Base-by-base conservation (phyloP, 2,797 vertebrate genomes). In the Diceros bicornis region DNA sequence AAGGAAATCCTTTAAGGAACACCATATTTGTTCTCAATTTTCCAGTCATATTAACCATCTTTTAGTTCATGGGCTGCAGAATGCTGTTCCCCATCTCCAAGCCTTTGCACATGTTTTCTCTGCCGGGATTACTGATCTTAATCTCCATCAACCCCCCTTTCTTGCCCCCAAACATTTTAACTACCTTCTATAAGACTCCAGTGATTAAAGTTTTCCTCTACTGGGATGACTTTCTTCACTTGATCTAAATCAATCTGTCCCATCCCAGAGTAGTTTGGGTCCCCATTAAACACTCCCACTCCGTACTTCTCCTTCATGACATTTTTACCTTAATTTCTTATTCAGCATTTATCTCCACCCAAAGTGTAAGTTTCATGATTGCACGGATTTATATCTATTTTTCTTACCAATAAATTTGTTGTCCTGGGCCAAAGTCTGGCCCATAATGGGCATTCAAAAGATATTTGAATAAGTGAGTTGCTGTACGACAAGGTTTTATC, bases 271-370 rank as follows among this genome's bases (percentile, higher is more conserved):
- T 47, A 79, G 23, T 64, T 89, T 52, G 37, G 50, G 8, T 79
- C 41, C 32, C 66, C 29, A 11, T 34, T 50, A 34, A 18, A 47
- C 44, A 27, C 11, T 14, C 47, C 37, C 32, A 34, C 25, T 1
- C 7, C 55, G 4, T 55, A 79, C 11, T 9, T 90, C 32, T 66
- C 23, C 9, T 78, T 66, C 1, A 16, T 90, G 59, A 94, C 4
- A 44, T 82, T 79, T 92, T 37, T 17, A 61, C 25, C 3, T 91
- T 91, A 57, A 69, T 52, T 92, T 97, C 47, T 96, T 62, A 2
- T 13, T 71, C 55, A 91, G 62, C 41, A 41, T 89, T 50, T 72
- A n/a, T 55, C 47, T 61, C 16, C 44, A 84, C 41, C 61, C 69
- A 50, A 11, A 68, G 16, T 44, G 61, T 50, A 59, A 55, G 6